A percentile compares a stretch with the other conserved stretches of the same genome.
These are phyloP conservation scores for Calidris pygmaea DNA, from an alignment of 2,113 vertebrate genomes.

Conservation along the genomic window DNA sequence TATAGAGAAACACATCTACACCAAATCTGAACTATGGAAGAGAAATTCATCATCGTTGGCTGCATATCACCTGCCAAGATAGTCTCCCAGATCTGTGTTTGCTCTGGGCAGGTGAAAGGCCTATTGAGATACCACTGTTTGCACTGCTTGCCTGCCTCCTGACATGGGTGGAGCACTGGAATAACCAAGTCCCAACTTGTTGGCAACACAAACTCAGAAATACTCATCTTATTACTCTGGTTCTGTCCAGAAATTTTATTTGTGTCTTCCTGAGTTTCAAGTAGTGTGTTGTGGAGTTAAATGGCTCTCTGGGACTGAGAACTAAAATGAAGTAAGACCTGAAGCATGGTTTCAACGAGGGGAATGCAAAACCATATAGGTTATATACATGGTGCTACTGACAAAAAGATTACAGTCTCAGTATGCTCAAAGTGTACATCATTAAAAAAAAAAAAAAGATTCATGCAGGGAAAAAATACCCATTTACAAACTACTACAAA, in stretches of 20 bases:
- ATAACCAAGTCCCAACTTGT: background rate
- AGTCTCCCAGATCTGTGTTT: background rate
- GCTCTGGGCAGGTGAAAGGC: constrained; percentile 5
- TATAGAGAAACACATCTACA: background rate
- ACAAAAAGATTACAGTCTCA: background rate
- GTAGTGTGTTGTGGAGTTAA: background rate
- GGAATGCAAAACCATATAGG: background rate
- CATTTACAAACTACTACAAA: background rate
- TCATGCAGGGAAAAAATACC: background rate
- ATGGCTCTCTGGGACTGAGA: background rate
- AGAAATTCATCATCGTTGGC: background rate
- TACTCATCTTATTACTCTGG: background rate
- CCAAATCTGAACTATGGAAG: background rate
- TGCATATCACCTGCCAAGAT: background rate
- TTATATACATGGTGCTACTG: background rate
- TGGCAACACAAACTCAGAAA: background rate
- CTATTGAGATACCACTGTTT: constrained; percentile 2
- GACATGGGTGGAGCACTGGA: constrained; percentile 3
- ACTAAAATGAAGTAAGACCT: background rate
- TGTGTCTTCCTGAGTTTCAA: background rate
- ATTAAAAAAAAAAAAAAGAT: background rate
- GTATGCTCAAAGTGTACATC: background rate
- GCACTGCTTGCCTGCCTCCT: background rate
- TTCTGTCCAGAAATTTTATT: background rate
- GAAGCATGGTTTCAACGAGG: background rate